A percentile compares a stretch with the other conserved stretches of the same genome.
phyloP scores from a whole-genome alignment of 2,888 invertebrate genomes.

The Lycocerus yunnanus region DNA sequence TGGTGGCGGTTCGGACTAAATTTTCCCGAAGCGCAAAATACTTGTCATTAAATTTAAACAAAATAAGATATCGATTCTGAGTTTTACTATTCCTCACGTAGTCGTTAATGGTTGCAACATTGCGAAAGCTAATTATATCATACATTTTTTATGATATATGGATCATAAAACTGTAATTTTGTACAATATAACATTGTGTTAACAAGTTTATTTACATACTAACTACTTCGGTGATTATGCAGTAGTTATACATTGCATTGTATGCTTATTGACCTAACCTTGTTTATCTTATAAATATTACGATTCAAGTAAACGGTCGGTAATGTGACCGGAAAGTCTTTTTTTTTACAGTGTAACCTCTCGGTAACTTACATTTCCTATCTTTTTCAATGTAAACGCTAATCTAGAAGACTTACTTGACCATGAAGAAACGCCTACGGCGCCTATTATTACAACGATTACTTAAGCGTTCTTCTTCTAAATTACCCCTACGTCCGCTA shows the following conservation, averaged over 20 bases:
- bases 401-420: background rate
- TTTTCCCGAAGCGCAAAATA: no score
- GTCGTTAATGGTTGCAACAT: no score
- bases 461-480: background rate
- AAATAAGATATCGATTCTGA: no score
- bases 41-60: no score
- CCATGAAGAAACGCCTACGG: background rate
- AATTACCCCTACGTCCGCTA: background rate
- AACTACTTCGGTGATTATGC: background rate
- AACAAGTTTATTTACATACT: background rate
- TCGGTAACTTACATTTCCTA: background rate
- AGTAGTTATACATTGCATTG: background rate
- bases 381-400: background rate
- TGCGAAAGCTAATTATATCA: no score
- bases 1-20: no score
- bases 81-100: no score
- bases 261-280: background rate
- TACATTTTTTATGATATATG: background rate
- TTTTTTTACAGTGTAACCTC: background rate
- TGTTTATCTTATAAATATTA: background rate
- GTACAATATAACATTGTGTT: background rate
- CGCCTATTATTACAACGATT: background rate
- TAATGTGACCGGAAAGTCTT: no score
- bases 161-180: background rate
- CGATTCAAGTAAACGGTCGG: no score